These are phyloP conservation scores for Hydropsyche tenuis DNA, from an alignment of 1,140 invertebrate species.

Conservation along the genomic window DNA sequence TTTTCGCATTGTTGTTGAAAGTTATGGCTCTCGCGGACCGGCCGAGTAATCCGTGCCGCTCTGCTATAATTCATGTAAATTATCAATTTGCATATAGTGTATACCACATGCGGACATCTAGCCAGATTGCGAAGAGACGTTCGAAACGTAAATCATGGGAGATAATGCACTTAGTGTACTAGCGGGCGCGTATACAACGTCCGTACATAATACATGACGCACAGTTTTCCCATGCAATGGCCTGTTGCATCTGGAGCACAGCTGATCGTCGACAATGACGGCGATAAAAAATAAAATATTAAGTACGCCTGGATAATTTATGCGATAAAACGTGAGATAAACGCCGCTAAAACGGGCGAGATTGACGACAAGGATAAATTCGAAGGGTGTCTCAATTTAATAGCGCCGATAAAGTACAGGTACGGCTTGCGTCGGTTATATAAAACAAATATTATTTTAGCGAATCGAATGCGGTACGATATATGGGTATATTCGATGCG, in stretches of 20 bases:
- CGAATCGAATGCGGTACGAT: no score
- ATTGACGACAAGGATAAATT: no score
- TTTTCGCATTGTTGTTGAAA: constrained; percentile 24
- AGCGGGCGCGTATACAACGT: no score
- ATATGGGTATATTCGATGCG: no score
- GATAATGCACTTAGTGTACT: constrained; percentile 8
- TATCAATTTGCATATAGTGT: constrained; percentile 27
- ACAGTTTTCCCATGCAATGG: not conserved
- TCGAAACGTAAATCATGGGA: not conserved
- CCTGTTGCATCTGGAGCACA: not conserved
- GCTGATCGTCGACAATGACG: not conserved
- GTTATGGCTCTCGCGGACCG: constrained; percentile 14
- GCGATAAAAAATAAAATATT: no score
- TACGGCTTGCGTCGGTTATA: no score
- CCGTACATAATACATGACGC: not conserved
- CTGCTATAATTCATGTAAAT: constrained; percentile 20
- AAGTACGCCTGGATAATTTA: no score
- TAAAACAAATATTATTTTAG: no score
- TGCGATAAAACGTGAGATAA: no score
- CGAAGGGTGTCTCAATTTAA: no score
- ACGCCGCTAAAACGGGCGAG: no score
- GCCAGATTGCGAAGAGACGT: not conserved
- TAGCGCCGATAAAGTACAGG: no score
- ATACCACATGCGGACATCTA: not conserved
- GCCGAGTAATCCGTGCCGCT: not conserved